Percentiles rank a stretch among this genome's conserved stretches.
Evolutionary conservation across 2,113 vertebrate genomes (phyloP).

Genomic region (Pseudopodoces humilis): DNA sequence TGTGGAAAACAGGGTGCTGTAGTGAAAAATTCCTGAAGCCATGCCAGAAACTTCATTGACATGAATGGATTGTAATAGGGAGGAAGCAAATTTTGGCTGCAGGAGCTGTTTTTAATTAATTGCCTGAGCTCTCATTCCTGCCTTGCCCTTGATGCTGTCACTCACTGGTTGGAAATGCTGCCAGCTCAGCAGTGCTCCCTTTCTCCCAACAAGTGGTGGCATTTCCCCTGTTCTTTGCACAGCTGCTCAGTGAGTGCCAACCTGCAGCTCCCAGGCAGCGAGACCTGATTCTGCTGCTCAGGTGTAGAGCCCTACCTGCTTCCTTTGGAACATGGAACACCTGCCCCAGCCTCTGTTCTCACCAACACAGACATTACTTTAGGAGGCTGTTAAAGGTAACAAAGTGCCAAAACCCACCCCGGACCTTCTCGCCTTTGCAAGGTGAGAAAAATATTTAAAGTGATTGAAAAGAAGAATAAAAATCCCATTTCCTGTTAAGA

Average conservation of each 20-base stretch:
- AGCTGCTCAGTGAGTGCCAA: neutral
- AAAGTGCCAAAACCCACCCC: neutral
- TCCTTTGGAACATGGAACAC: neutral
- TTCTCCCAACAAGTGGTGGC: neutral
- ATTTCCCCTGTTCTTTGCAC: neutral
- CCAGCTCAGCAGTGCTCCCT: neutral
- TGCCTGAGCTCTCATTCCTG: neutral
- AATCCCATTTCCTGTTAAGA: neutral
- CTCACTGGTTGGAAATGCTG: neutral
- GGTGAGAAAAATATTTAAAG: neutral
- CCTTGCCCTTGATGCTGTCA: slow-evolving; percentile 13
- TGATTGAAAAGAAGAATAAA: slow-evolving; percentile 2
- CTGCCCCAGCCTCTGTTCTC: neutral
- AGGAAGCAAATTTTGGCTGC: slow-evolving; percentile 9
- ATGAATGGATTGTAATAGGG: neutral
- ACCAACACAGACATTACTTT: neutral
- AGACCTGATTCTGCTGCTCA: neutral
- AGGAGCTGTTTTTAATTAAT: slow-evolving; percentile 13
- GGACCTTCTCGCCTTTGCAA: neutral
- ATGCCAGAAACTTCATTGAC: neutral
- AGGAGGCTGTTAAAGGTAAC: neutral
- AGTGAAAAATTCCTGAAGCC: neutral
- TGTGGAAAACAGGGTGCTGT: neutral
- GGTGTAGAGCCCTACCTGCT: neutral
- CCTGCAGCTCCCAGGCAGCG: neutral